phyloP scores from a whole-genome alignment of 2,113 vertebrate genomes.

The Albula goreensis region DNA sequence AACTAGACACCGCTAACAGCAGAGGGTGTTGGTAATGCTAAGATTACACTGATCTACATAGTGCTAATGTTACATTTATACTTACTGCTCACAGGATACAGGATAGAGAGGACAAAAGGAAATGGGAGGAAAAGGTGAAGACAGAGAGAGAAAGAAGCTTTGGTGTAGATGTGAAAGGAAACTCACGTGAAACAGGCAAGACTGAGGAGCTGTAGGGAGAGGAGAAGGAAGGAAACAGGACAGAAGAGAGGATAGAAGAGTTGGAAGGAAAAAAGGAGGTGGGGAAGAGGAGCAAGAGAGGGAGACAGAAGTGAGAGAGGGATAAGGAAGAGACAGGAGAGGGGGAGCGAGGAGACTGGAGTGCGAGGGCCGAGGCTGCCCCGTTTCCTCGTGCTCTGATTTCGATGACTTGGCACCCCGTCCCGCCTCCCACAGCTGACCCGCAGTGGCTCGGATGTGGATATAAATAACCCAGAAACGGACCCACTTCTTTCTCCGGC shows the following conservation, averaged over 20 bases:
- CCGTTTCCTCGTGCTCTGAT: not conserved
- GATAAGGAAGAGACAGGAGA: not conserved
- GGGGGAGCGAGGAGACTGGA: not conserved
- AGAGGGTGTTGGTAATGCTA: no score
- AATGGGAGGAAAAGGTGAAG: no score
- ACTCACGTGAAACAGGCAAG: no score
- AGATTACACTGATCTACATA: not conserved
- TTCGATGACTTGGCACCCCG: not conserved
- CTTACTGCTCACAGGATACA: no score
- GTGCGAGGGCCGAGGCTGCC: not conserved
- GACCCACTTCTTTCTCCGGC: conserved; percentile 25
- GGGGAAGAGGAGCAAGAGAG: not conserved
- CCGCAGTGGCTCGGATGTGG: conserved; percentile 35
- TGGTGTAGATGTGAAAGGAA: no score
- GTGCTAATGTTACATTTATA: not conserved
- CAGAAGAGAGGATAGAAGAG: no score
- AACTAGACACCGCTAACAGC: not conserved
- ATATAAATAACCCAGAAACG: conserved; percentile 46
- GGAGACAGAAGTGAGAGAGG: not conserved
- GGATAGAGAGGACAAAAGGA: no score
- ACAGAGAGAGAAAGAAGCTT: no score
- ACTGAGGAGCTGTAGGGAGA: no score
- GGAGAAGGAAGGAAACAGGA: no score
- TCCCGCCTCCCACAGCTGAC: conserved; percentile 14
- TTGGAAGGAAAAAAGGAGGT: no score